Evolutionary conservation across 2,113 vertebrate genomes (phyloP).

Genomic region (Mustelus asterias): DNA sequence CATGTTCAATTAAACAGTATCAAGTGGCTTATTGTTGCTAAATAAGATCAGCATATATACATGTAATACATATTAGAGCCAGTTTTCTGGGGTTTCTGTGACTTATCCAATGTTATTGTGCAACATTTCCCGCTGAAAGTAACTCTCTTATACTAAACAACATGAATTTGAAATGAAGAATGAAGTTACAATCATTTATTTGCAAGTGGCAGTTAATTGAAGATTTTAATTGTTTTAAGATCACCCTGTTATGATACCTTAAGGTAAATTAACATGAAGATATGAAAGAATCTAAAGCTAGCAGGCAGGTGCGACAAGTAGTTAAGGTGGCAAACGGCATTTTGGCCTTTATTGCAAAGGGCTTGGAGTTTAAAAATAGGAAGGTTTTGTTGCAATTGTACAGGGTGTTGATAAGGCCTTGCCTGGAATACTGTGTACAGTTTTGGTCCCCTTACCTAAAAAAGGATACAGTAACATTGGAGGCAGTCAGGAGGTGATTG

Average conservation of each 20-base stretch:
- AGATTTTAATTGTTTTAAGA: background rate
- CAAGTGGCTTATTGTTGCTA: background rate
- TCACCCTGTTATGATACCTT: background rate
- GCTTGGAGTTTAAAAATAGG: no score
- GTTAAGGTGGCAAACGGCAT: no score
- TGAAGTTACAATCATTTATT: background rate
- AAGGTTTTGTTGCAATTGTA: no score
- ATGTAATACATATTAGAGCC: background rate
- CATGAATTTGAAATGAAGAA: background rate
- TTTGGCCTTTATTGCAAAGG: no score
- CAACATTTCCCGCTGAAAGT: background rate
- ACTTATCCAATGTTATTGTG: background rate
- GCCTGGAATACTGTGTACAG: no score
- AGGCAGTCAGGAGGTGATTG: no score
- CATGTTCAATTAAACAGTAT: slow-evolving; percentile 11
- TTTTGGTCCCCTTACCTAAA: no score
- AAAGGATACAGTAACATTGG: no score
- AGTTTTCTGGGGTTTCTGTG: background rate
- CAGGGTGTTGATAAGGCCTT: no score
- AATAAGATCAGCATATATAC: background rate
- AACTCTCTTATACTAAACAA: background rate
- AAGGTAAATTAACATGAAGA: background rate
- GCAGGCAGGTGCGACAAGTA: no score
- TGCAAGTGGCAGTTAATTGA: background rate
- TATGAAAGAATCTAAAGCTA: background rate